These are phyloP conservation scores for Tetranychus urticae DNA, from an alignment of 1,140 invertebrate species.

Conservation along the genomic window DNA sequence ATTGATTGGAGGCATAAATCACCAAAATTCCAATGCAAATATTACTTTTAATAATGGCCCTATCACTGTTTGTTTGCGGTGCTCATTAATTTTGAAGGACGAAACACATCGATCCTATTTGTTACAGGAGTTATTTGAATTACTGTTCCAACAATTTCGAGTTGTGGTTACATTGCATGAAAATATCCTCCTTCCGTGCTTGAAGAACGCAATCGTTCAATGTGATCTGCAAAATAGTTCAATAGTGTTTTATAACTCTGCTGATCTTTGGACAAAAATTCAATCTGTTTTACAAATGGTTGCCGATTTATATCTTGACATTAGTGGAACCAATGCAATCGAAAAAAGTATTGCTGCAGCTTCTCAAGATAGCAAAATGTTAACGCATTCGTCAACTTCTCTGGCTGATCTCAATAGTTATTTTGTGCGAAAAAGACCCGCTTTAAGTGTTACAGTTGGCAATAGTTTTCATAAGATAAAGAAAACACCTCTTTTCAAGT, in stretches of 20 bases:
- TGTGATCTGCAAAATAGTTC: not conserved
- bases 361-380: not conserved
- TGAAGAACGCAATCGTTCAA: not conserved
- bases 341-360: not conserved
- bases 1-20: slow-evolving; percentile 24
- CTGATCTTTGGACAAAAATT: slow-evolving; percentile 65
- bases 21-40: slow-evolving; percentile 1
- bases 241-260: slow-evolving; percentile 35
- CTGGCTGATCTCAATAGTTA: not conserved
- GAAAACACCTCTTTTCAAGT: slow-evolving; percentile 39
- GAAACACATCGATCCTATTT: slow-evolving; percentile 12
- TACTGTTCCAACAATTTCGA: slow-evolving; percentile 47
- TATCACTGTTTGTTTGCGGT: not conserved
- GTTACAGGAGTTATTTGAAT: slow-evolving; percentile 22
- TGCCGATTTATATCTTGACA: slow-evolving; percentile 6
- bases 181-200: slow-evolving; percentile 23
- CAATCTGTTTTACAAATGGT: slow-evolving; percentile 41
- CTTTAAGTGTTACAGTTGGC: not conserved
- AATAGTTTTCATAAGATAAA: slow-evolving; percentile 16
- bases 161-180: slow-evolving; percentile 41
- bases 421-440: not conserved
- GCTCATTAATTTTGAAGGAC: not conserved
- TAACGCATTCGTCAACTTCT: not conserved
- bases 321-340: not conserved
- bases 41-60: not conserved